phyloP scores from a whole-genome alignment of 2,888 invertebrate genomes.

The Coelopa pilipes region DNA sequence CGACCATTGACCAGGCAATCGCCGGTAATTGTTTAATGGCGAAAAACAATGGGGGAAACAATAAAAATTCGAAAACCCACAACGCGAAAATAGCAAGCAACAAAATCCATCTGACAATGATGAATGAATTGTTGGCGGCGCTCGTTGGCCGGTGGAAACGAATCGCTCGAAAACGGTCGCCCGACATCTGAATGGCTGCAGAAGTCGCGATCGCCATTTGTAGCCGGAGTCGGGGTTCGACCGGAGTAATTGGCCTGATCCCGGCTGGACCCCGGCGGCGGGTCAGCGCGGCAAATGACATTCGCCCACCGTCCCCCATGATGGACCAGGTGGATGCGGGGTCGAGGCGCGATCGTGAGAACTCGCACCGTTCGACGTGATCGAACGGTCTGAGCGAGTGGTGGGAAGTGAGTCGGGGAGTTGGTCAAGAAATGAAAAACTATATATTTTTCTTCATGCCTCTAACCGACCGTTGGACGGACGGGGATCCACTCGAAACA shows the following conservation, averaged over 20 bases:
- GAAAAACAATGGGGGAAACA: background rate
- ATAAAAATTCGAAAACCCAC: constrained; percentile 9
- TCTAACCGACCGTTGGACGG: no score
- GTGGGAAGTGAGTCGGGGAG: background rate
- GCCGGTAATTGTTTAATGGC: constrained; percentile 23
- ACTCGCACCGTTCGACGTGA: background rate
- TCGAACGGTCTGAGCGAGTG: background rate
- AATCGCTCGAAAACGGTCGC: constrained; percentile 8
- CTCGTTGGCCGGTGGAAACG: constrained; percentile 25
- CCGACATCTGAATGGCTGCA: background rate
- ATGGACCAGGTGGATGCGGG: no score
- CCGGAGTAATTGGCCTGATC: constrained; percentile 38
- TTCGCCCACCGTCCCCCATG: no score
- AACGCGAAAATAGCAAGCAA: constrained; percentile 6
- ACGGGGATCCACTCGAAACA: no score
- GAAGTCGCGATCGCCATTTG: background rate
- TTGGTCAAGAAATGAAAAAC: no score
- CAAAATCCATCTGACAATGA: constrained; percentile 45
- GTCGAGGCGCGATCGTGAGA: background rate
- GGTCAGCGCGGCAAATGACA: background rate
- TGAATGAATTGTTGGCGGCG: constrained; percentile 49
- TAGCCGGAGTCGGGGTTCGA: background rate
- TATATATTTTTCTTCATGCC: no score
- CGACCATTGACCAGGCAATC: background rate
- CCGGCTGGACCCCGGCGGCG: background rate